Percentiles rank a stretch among this genome's conserved stretches.
phyloP scores from a whole-genome alignment of 1,140 invertebrate genomes.

The Drosophila littoralis region DNA sequence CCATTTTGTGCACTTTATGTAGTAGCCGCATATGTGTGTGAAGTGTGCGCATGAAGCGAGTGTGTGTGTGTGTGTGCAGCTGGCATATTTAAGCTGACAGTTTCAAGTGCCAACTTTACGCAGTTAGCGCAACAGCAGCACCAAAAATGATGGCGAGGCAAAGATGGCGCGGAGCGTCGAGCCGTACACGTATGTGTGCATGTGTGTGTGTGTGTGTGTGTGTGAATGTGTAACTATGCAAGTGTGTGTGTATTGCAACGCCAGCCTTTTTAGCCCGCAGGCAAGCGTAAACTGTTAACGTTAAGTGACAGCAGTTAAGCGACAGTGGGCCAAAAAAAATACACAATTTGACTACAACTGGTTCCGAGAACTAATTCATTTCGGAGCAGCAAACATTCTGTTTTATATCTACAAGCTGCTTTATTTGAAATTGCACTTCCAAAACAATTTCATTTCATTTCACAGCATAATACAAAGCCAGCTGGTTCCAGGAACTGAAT shows the following conservation, averaged over 20 bases:
- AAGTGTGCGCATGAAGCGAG: background rate
- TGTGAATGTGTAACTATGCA: slow-evolving; percentile 23
- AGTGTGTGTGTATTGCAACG: slow-evolving; percentile 63
- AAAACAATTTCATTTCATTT: background rate
- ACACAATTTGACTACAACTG: background rate
- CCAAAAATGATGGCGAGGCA: slow-evolving; percentile 77
- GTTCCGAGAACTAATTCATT: slow-evolving; percentile 7
- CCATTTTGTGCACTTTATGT: slow-evolving; percentile 80
- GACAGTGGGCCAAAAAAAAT: slow-evolving; percentile 58
- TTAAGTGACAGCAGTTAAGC: slow-evolving; percentile 81
- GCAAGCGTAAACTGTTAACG: slow-evolving; percentile 82
- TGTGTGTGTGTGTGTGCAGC: slow-evolving; percentile 52
- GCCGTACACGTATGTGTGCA: slow-evolving; percentile 11
- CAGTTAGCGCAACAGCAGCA: slow-evolving; percentile 76
- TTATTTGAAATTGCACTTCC: background rate
- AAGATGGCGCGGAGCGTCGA: slow-evolving; percentile 34
- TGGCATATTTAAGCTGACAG: slow-evolving; percentile 82
- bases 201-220: slow-evolving; percentile 26
- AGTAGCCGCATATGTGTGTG: slow-evolving; percentile 60
- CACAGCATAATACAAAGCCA: background rate
- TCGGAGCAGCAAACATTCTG: background rate
- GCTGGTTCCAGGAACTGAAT: background rate
- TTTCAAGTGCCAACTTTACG: slow-evolving; percentile 82
- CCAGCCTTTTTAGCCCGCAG: slow-evolving; percentile 80
- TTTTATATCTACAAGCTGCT: no score